phyloP scores from a whole-genome alignment of 2,113 vertebrate species.

The Mohoua ochrocephala region DNA sequence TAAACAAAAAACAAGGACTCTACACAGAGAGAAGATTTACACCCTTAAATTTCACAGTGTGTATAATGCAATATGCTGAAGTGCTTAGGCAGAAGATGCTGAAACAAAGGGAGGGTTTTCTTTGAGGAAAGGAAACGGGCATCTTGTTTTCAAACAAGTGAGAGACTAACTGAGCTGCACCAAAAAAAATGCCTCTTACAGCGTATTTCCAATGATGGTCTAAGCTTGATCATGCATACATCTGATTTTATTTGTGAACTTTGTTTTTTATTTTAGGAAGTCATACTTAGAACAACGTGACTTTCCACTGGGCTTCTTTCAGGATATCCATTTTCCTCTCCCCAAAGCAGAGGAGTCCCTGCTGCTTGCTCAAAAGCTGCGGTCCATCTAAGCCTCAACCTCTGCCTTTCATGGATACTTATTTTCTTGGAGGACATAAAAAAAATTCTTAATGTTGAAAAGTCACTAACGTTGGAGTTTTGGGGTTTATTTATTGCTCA shows the following conservation, averaged over 20 bases:
- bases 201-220: background rate
- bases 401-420: background rate
- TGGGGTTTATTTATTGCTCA: background rate
- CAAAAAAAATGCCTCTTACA: background rate
- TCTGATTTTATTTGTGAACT: background rate
- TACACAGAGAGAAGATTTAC: slow-evolving; percentile 55
- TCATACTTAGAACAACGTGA: background rate
- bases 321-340: background rate
- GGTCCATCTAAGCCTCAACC: background rate
- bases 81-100: slow-evolving; percentile 19
- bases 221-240: background rate
- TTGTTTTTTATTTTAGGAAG: background rate
- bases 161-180: background rate
- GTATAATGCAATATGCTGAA: slow-evolving; percentile 38
- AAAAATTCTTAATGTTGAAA: background rate
- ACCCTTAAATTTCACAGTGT: slow-evolving; percentile 30
- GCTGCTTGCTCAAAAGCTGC: background rate
- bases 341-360: accelerated
- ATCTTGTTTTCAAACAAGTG: background rate
- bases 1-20: slow-evolving; percentile 73
- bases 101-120: slow-evolving; percentile 17
- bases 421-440: background rate
- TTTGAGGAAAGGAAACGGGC: background rate
- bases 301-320: background rate
- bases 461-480: background rate